Evolutionary conservation across 2,797 vertebrate genomes (phyloP).

Genomic region (Sphenopsis melanotis): DNA sequence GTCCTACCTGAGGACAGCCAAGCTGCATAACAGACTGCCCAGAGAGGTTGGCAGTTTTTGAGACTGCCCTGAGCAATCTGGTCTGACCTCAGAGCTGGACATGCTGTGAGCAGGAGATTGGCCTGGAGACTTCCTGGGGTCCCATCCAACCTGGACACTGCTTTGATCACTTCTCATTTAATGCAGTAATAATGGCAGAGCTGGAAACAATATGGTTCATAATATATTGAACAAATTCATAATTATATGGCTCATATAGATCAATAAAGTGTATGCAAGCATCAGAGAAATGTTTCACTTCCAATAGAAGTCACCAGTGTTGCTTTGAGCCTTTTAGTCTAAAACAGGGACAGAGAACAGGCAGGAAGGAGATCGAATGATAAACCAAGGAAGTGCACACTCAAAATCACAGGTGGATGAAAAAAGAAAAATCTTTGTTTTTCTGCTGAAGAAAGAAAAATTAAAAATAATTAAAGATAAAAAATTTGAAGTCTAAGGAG

Average conservation of each 20-base stretch:
- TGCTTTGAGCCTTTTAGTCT: neutral
- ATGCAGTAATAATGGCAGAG: neutral
- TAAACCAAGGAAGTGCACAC: neutral
- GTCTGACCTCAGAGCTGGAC: neutral
- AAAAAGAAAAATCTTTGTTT: neutral
- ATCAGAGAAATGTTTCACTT: neutral
- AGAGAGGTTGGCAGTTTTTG: neutral
- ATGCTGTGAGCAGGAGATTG: conserved; percentile 19
- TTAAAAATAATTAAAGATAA: neutral
- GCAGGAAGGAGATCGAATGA: neutral
- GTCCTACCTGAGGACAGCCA: neutral
- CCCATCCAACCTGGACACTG: neutral
- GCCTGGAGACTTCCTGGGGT: neutral
- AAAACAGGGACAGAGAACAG: neutral
- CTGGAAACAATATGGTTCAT: neutral
- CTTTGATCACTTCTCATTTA: neutral
- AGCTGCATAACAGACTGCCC: neutral
- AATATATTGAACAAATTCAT: neutral
- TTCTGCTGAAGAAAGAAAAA: neutral
- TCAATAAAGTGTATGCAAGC: neutral
- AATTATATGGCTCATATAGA: neutral
- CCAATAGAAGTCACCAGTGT: neutral
- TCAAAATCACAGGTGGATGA: neutral
- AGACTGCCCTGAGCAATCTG: neutral
- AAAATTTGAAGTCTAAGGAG: neutral